These are phyloP conservation scores for Drosophila imparisetae DNA, from an alignment of 2,888 invertebrate species.

Conservation along the genomic window DNA sequence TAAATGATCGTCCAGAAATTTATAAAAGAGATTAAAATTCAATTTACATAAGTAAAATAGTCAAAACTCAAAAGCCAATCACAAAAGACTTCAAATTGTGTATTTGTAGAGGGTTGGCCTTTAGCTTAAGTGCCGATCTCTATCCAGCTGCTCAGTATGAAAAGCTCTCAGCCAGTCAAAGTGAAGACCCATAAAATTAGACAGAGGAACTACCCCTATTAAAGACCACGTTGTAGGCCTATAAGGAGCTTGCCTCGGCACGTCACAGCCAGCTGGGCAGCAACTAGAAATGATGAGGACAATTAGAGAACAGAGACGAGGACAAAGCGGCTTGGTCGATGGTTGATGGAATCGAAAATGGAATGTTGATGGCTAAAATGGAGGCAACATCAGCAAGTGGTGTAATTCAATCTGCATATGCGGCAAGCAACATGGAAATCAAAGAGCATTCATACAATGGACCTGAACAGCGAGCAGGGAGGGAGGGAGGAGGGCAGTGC, in stretches of 20 bases:
- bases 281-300: conserved; percentile 61
- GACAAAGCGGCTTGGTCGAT: conserved; percentile 2
- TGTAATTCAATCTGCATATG: conserved; percentile 80
- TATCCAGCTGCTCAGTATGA: background rate
- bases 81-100: conserved; percentile 8
- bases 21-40: background rate
- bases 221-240: background rate
- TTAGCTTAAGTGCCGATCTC: background rate
- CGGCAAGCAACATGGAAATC: conserved; percentile 58
- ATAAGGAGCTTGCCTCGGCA: background rate
- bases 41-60: background rate
- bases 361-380: conserved; percentile 27
- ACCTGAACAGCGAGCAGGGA: background rate
- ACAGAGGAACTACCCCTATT: conserved; percentile 6
- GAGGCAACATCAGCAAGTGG: conserved; percentile 51
- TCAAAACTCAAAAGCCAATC: conserved; percentile 21
- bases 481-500: background rate
- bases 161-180: conserved; percentile 33
- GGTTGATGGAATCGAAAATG: conserved; percentile 20
- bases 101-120: background rate
- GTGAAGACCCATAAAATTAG: background rate
- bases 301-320: conserved; percentile 60
- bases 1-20: background rate
- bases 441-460: conserved; percentile 51
- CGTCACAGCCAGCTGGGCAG: conserved; percentile 24